Evolutionary conservation across 2,888 invertebrate species (phyloP).

Genomic region (Megamerina dolium): DNA sequence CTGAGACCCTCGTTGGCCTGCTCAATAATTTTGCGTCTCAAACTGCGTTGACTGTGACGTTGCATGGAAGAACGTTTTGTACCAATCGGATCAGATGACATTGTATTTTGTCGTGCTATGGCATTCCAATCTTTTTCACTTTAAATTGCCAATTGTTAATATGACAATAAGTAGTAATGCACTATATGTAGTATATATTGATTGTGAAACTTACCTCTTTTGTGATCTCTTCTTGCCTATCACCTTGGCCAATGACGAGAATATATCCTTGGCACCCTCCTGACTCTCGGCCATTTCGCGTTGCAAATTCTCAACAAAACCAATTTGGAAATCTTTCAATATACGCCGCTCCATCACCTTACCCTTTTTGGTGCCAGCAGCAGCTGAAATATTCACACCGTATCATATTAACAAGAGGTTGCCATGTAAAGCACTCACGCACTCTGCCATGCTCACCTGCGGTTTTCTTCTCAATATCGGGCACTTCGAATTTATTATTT

Average conservation of each 20-base stretch:
- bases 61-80: constrained; percentile 63
- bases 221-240: constrained; percentile 58
- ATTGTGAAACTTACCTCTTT: constrained; percentile 35
- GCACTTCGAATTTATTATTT: constrained; percentile 83
- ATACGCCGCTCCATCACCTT: constrained; percentile 81
- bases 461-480: constrained; percentile 63
- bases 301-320: constrained; percentile 76
- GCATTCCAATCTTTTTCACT: constrained; percentile 72
- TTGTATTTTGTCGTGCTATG: constrained; percentile 66
- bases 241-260: constrained; percentile 75
- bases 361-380: constrained; percentile 64
- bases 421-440: too few relatives aligned
- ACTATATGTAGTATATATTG: not conserved
- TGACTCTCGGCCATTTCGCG: constrained; percentile 62
- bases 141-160: not conserved
- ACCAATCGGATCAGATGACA: constrained; percentile 71
- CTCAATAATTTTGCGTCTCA: constrained; percentile 64
- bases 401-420: too few relatives aligned
- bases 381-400: constrained; percentile 48
- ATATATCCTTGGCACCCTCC: constrained; percentile 70
- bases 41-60: constrained; percentile 63
- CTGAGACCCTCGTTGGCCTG: constrained; percentile 59
- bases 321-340: constrained; percentile 85
- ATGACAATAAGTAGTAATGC: not conserved
- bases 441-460: constrained; percentile 32